Percentiles rank a stretch among this genome's conserved stretches.
Evolutionary conservation across 2,888 invertebrate species (phyloP).

Genomic region (Liodrosophila aerea): DNA sequence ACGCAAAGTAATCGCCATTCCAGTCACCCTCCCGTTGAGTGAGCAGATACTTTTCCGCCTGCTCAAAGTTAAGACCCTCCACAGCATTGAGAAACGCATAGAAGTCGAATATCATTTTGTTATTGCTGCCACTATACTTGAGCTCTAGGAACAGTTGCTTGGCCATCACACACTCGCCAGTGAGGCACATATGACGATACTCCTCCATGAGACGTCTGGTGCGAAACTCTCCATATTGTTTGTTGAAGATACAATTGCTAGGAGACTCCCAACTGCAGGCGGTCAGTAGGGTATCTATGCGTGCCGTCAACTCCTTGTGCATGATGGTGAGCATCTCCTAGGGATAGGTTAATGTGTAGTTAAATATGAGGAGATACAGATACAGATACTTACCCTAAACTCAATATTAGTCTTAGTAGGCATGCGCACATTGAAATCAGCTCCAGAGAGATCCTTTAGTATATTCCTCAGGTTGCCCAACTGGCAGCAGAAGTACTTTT

Average conservation of each 20-base stretch:
- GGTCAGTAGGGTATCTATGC: constrained; percentile 32
- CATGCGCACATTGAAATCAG: constrained; percentile 67
- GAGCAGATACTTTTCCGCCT: constrained; percentile 43
- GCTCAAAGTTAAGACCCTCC: constrained; percentile 56
- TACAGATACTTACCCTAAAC: constrained; percentile 51
- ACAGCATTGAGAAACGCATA: constrained; percentile 61
- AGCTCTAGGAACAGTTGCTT: constrained; percentile 47
- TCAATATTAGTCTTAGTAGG: constrained; percentile 73
- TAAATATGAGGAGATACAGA: background rate
- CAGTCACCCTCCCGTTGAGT: constrained; percentile 31
- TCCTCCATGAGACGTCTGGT: constrained; percentile 38
- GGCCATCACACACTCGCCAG: constrained; percentile 47
- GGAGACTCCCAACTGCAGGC: constrained; percentile 38
- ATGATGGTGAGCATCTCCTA: constrained; percentile 66
- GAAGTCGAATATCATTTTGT: constrained; percentile 49
- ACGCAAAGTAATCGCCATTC: constrained; percentile 57
- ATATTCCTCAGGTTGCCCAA: constrained; percentile 64
- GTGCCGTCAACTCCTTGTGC: constrained; percentile 58
- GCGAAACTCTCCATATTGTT: constrained; percentile 18
- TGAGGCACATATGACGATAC: constrained; percentile 36
- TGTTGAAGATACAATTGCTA: constrained; percentile 6
- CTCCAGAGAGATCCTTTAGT: constrained; percentile 61
- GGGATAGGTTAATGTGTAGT: background rate
- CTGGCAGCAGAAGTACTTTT: constrained; percentile 64
- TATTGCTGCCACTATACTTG: constrained; percentile 13